These are phyloP conservation scores for Steatocranus sp. DNA, from an alignment of 2,797 vertebrate genomes.

Conservation along the genomic window DNA sequence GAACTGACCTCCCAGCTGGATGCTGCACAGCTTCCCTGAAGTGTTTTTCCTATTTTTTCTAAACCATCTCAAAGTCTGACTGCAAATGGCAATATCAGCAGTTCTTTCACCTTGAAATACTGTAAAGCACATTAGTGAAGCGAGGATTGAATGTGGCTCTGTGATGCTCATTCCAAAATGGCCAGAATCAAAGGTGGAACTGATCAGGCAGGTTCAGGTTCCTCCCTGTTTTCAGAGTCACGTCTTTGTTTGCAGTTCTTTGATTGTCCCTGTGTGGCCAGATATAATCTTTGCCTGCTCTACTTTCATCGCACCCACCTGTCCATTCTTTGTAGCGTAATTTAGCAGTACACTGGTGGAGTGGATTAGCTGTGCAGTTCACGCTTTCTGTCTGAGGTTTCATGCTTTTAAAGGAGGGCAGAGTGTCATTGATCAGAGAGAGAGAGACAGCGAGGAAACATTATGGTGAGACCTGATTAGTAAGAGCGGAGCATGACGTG, in stretches of 20 bases:
- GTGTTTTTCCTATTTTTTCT: neutral
- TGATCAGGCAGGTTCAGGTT: neutral
- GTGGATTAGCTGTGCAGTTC: slow-evolving; percentile 52
- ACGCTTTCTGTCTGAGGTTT: slow-evolving; percentile 32
- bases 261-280: neutral
- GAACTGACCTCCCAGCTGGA: neutral
- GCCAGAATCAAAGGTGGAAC: neutral
- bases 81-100: neutral
- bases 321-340: slow-evolving; percentile 17
- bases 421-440: slow-evolving; percentile 51
- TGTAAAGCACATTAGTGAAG: neutral
- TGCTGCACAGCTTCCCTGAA: neutral
- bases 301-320: neutral
- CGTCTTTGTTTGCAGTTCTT: neutral
- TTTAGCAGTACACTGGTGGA: slow-evolving; percentile 24
- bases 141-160: neutral
- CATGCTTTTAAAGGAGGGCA: slow-evolving; percentile 41
- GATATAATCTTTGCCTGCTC: neutral
- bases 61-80: neutral
- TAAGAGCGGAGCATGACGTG: slow-evolving; percentile 31
- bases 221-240: neutral
- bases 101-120: neutral
- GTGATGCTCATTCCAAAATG: neutral
- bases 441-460: slow-evolving; percentile 38
- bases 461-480: slow-evolving; percentile 55